Conservation (phyloP, 2,888 invertebrate genomes). For the Notocelia uddmanniana region DNA sequence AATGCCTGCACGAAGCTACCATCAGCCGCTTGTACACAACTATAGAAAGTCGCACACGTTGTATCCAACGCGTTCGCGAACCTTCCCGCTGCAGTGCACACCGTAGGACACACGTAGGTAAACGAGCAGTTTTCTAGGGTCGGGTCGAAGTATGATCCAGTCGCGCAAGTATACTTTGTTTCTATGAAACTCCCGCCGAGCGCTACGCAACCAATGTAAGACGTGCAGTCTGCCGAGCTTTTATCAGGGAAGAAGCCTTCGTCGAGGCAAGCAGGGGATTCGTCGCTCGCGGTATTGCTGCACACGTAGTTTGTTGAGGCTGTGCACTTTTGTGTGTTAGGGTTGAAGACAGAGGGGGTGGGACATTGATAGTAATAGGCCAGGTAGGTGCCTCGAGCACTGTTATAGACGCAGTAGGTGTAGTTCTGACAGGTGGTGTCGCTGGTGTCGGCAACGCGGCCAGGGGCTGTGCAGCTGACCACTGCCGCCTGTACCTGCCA, state of each 20-base stretch:
- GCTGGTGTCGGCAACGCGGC: constrained; percentile 66
- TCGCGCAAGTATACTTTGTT: constrained; percentile 16
- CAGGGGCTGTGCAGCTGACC: constrained; percentile 65
- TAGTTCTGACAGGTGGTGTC: constrained; percentile 77
- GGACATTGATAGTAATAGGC: constrained; percentile 76
- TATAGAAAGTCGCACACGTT: constrained; percentile 72
- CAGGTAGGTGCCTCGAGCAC: constrained; percentile 57
- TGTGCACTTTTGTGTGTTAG: constrained; percentile 51
- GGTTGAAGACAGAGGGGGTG: constrained; percentile 64
- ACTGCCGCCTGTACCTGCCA: constrained; percentile 60
- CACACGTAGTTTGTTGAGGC: constrained; percentile 47
- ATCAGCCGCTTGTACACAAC: constrained; percentile 65
- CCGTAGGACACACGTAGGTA: constrained; percentile 18
- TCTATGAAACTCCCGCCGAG: constrained; percentile 12
- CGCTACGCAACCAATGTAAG: constrained; percentile 29
- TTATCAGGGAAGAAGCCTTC: constrained; percentile 31
- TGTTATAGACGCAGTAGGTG: constrained; percentile 67
- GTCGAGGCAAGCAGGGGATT: neutral
- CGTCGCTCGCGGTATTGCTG: constrained; percentile 21
- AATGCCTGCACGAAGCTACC: constrained; percentile 64
- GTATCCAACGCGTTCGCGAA: constrained; percentile 67
- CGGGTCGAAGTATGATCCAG: constrained; percentile 29
- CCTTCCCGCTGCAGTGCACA: constrained; percentile 20
- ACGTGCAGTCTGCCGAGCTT: constrained; percentile 12
- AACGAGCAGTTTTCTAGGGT: constrained; percentile 19